Evolutionary conservation across 1,140 invertebrate genomes (phyloP).

Genomic region (Penaeus indicus): DNA sequence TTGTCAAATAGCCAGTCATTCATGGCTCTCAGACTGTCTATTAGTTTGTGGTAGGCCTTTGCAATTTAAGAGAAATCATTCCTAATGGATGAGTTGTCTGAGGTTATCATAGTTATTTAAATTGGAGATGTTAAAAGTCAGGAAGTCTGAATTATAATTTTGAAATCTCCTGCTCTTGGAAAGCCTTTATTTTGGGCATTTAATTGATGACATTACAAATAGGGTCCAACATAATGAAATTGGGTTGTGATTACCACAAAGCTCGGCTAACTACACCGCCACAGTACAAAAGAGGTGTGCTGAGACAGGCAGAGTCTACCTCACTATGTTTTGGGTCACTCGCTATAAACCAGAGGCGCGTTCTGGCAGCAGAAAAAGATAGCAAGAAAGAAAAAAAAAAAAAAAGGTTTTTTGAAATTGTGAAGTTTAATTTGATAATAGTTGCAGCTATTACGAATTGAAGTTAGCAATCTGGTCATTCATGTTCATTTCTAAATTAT

Average conservation of each 20-base stretch:
- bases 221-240: conserved; percentile 29
- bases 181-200: conserved; percentile 16
- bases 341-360: conserved; percentile 30
- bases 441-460: no score
- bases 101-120: background rate
- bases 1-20: conserved; percentile 38
- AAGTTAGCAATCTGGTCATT: no score
- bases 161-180: background rate
- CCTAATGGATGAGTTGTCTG: background rate
- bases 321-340: conserved; percentile 56
- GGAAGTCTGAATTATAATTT: background rate
- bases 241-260: conserved; percentile 46
- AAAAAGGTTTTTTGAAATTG: background rate
- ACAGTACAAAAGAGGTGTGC: conserved; percentile 63
- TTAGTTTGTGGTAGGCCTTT: background rate
- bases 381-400: conserved; percentile 1
- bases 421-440: no score
- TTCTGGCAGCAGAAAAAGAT: conserved; percentile 42
- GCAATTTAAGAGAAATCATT: background rate
- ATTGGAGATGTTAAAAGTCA: background rate
- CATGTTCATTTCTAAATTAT: no score
- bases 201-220: conserved; percentile 11
- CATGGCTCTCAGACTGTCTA: conserved; percentile 15
- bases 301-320: conserved; percentile 62
- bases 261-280: conserved; percentile 55